Base-by-base conservation (phyloP, 2,888 invertebrate species). In the Perizoma flavofasciatum region DNA sequence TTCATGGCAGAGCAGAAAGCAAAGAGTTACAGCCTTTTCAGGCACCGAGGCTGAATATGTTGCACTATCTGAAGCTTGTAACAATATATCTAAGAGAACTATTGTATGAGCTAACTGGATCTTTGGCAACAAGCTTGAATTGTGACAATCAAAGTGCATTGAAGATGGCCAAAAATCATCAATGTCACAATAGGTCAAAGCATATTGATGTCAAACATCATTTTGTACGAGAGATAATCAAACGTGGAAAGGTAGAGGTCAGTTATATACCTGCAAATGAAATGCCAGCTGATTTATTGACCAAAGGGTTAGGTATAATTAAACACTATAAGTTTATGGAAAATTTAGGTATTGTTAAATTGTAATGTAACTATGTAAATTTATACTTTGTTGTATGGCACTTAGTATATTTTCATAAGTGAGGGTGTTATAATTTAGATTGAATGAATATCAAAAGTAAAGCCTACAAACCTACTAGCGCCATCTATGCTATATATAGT, bases 1-100 rank as follows among this genome's bases (percentile, higher is more conserved):
- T 5, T 64, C 65, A 6, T 67, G 59, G 59, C 46, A 65, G 41
- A 55, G 49, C 11, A 49, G 40, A 11, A 65, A 65, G 35, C 35
- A 35, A 35, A 5, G 35, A 5, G 6, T 6, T 35, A 6, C 6
- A 6, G 35, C 35, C 6, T 35, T 35, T 5, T 35, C 35, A 6
- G 6, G 35, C 35, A 10, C 62, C 54, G 33, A 53, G 33, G 10
- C 44, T 8, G 34, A 44, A 9, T 52, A 37, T 52, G 9, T 37
- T 45, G 33, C 46, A 10, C n/a, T 53, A 5, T 53, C 53, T 9
- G 51, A 52, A 22, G 43, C 44, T 11, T 44, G 43, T 37, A 52
- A 34, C 47, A 34, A 35, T 47, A 35, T 47, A 47, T 47, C 10
- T 47, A 35, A 47, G 35, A 10, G 6, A 47, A 5, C 10, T 47